A percentile compares a stretch with the other conserved stretches of the same genome.
Evolutionary conservation across 1,140 invertebrate genomes (phyloP).

Genomic region (Periplaneta americana): DNA sequence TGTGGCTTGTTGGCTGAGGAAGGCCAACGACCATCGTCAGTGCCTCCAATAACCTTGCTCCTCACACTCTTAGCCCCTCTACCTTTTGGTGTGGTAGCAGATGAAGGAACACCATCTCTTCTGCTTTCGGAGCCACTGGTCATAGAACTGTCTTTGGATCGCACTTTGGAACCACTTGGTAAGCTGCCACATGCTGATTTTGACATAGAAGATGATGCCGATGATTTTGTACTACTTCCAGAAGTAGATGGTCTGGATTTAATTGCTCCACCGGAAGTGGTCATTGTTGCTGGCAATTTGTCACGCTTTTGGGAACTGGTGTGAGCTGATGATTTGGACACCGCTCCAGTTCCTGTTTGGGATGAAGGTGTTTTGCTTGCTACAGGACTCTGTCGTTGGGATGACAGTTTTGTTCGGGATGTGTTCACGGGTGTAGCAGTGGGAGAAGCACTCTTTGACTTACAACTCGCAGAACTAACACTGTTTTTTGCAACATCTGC

Average conservation of each 20-base stretch:
- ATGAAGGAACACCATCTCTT: constrained; percentile 30
- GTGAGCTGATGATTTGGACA: no score
- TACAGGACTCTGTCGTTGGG: background rate
- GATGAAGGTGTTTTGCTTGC: background rate
- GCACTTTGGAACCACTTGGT: background rate
- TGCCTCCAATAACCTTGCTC: constrained; percentile 28
- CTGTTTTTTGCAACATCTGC: background rate
- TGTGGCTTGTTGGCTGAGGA: constrained; percentile 31
- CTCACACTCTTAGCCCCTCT: constrained; percentile 32
- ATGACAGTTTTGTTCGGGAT: background rate
- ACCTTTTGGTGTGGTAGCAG: constrained; percentile 37
- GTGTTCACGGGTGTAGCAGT: background rate
- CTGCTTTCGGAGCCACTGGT: background rate
- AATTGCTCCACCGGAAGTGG: background rate
- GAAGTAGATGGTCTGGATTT: background rate
- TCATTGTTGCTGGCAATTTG: background rate
- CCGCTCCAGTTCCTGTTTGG: background rate
- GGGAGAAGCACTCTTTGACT: background rate
- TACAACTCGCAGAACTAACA: background rate
- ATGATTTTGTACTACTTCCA: background rate
- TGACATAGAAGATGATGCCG: background rate
- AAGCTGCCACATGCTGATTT: background rate
- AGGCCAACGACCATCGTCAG: constrained; percentile 64
- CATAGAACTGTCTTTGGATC: background rate
- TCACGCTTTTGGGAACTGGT: background rate